Evolutionary conservation across 1,140 invertebrate genomes (phyloP).

Genomic region (Microplitis demolitor): DNA sequence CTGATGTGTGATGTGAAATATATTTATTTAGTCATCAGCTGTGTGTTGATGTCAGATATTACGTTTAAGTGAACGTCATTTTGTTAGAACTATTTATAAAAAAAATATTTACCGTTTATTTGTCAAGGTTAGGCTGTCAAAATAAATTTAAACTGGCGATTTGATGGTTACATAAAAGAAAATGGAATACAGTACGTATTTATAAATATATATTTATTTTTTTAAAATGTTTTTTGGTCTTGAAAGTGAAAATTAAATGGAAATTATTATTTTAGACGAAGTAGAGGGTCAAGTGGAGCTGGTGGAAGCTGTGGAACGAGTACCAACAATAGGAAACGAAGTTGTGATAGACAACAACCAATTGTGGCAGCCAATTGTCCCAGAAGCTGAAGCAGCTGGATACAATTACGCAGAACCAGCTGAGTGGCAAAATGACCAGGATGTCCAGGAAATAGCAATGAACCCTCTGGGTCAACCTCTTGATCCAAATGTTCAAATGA

Average conservation of each 20-base stretch:
- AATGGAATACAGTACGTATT: not conserved
- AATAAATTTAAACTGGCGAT: too few species aligned
- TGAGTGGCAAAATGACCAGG: not conserved
- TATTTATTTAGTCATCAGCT: too few species aligned
- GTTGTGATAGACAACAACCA: not conserved
- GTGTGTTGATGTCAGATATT: too few species aligned
- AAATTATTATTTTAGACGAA: not conserved
- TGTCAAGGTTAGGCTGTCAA: too few species aligned
- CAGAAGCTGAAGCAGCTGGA: not conserved
- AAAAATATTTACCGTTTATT: too few species aligned
- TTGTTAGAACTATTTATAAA: too few species aligned
- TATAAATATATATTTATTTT: not conserved
- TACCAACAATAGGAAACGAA: constrained; percentile 1
- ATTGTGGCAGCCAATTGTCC: not conserved
- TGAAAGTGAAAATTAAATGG: too few species aligned
- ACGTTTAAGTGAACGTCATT: too few species aligned
- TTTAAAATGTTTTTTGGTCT: too few species aligned
- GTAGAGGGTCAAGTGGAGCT: not conserved
- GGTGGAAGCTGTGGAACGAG: not conserved
- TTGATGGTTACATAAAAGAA: too few species aligned
- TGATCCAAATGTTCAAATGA: not conserved
- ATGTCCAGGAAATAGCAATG: not conserved
- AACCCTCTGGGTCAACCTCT: not conserved
- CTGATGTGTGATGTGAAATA: too few species aligned
- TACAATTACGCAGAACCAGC: constrained; percentile 2